Evolutionary conservation across 1,140 invertebrate genomes (phyloP).

Genomic region (Propsilocerus akamusi): DNA sequence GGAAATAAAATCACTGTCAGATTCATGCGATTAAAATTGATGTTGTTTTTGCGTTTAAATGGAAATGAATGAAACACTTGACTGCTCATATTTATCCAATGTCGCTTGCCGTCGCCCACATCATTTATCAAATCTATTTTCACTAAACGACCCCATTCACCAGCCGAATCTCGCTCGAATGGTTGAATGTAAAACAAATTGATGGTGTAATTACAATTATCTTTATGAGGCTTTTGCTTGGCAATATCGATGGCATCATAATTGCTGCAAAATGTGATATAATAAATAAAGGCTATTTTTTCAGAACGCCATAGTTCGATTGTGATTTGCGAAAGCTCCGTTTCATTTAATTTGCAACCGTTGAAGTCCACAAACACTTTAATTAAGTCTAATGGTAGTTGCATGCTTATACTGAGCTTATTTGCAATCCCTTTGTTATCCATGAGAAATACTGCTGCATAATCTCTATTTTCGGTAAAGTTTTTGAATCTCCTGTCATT

Average conservation of each 20-base stretch:
- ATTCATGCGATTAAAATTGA: not conserved
- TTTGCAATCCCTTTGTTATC: not conserved
- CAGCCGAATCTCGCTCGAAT: not conserved
- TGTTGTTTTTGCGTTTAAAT: not conserved
- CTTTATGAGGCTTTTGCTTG: not conserved
- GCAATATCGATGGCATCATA: not conserved
- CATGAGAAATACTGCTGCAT: not conserved
- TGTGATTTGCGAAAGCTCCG: not conserved
- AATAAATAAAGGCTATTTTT: constrained; percentile 1
- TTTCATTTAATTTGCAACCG: not conserved
- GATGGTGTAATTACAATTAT: constrained; percentile 2
- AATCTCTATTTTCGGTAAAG: not conserved
- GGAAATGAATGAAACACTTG: not conserved
- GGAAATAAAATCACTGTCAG: not conserved
- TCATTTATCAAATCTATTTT: constrained; percentile 2
- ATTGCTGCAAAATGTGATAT: not conserved
- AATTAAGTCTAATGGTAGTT: not conserved
- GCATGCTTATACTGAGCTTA: not conserved
- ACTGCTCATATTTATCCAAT: too few species aligned
- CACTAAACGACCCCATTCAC: not conserved
- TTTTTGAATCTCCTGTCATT: too few species aligned
- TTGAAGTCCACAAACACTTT: not conserved
- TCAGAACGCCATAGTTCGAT: not conserved
- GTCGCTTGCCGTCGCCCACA: not conserved
- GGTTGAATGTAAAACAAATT: constrained; percentile 1